phyloP scores from a whole-genome alignment of 2,888 invertebrate genomes.

The Cephonodes hylas region DNA sequence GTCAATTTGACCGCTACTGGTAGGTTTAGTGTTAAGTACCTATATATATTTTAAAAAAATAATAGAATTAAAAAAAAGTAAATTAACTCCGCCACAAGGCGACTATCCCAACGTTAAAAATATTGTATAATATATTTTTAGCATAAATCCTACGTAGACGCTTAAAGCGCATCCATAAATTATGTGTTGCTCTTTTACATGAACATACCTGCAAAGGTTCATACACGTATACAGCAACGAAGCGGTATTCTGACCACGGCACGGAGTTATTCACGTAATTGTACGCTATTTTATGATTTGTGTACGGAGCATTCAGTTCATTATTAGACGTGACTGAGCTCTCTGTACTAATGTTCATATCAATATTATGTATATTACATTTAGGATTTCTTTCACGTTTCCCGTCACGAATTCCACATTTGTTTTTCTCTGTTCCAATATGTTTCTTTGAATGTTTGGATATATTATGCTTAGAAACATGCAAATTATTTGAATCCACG shows the following conservation, averaged over 20 bases:
- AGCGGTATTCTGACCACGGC: conserved; percentile 59
- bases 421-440: conserved; percentile 24
- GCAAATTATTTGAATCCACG: conserved; percentile 32
- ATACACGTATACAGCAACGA: conserved; percentile 61
- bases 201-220: conserved; percentile 59
- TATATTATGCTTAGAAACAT: conserved; percentile 33
- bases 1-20: too few relatives aligned
- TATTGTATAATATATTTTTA: neutral
- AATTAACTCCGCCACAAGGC: neutral
- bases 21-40: too few relatives aligned
- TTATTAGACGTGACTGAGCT: neutral
- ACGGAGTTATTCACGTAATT: conserved; percentile 25
- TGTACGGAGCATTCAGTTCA: conserved; percentile 10
- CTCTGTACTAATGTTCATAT: neutral
- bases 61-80: neutral
- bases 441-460: conserved; percentile 47
- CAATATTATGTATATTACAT: neutral
- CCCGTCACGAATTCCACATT: conserved; percentile 2
- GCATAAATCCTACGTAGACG: neutral
- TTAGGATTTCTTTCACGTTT: conserved; percentile 12
- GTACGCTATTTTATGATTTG: conserved; percentile 12
- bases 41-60: too few relatives aligned
- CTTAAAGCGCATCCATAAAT: neutral
- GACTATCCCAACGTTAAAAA: neutral
- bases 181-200: neutral